Percentiles rank a stretch among this genome's conserved stretches.
Conservation (phyloP, 2,113 vertebrate genomes). For the Apteryx mantelli region DNA sequence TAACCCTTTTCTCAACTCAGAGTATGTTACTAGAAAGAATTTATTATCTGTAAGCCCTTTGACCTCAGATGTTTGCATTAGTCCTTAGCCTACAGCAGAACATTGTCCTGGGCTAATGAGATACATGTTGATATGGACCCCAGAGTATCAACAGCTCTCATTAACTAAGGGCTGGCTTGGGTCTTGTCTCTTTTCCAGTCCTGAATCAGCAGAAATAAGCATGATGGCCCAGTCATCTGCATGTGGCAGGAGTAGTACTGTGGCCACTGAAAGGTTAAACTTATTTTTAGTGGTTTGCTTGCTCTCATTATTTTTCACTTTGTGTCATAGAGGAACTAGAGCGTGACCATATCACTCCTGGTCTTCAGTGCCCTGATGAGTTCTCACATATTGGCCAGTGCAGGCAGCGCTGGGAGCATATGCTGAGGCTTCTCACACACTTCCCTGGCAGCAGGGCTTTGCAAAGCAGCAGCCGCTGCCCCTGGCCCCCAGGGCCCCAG, state of each 20-base stretch:
- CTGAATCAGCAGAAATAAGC: conserved; percentile 63
- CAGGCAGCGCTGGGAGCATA: neutral
- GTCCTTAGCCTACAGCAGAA: neutral
- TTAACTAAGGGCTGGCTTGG: neutral
- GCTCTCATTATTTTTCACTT: conserved; percentile 62
- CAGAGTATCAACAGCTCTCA: neutral
- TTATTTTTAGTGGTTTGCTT: conserved; percentile 69
- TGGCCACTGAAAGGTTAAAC: conserved; percentile 65
- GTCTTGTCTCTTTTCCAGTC: conserved; percentile 21
- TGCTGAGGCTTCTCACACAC: neutral
- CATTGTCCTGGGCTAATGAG: neutral
- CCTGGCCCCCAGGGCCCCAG: neutral
- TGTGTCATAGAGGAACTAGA: conserved; percentile 65
- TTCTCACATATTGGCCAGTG: neutral
- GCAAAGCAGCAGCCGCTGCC: neutral
- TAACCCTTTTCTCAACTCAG: neutral
- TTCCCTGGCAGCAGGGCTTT: conserved; percentile 33
- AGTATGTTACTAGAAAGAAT: neutral
- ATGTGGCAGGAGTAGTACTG: neutral
- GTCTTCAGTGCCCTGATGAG: conserved; percentile 45
- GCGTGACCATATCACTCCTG: conserved; percentile 56
- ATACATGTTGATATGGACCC: neutral
- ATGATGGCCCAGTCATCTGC: neutral
- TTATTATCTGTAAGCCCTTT: neutral
- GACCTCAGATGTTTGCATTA: neutral